A percentile compares a stretch with the other conserved stretches of the same genome.
These are phyloP conservation scores for Aphaenogaster rudis DNA, from an alignment of 1,140 invertebrate genomes.

Conservation along the genomic window DNA sequence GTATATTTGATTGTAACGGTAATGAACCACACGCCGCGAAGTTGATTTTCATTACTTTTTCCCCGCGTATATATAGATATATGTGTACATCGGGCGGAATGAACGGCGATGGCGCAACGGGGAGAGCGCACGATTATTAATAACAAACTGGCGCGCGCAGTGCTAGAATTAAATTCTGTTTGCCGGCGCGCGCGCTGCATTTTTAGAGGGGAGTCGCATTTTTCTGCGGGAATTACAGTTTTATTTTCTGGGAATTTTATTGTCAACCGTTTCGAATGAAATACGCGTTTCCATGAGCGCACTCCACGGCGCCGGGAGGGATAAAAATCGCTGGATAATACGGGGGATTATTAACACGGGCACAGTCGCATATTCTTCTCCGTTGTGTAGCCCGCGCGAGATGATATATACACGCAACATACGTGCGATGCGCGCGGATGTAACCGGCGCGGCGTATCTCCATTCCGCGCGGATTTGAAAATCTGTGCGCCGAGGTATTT, in stretches of 20 bases:
- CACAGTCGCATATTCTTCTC: slow-evolving; percentile 41
- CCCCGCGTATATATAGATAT: background rate
- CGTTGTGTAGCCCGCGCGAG: slow-evolving; percentile 13
- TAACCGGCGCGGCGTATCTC: slow-evolving; percentile 9
- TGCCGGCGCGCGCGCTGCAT: slow-evolving; percentile 44
- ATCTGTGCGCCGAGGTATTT: slow-evolving; percentile 24
- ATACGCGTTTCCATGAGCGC: slow-evolving; percentile 52
- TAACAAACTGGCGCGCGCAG: slow-evolving; percentile 52
- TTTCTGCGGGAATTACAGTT: slow-evolving; percentile 58
- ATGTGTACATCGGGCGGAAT: background rate
- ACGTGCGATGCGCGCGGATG: background rate
- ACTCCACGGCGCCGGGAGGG: slow-evolving; percentile 31
- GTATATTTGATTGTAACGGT: slow-evolving; percentile 43
- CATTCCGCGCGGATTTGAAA: slow-evolving; percentile 48
- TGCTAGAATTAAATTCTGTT: slow-evolving; percentile 58
- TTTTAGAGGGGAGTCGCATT: slow-evolving; percentile 54
- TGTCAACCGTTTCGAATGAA: slow-evolving; percentile 63
- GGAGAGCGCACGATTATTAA: slow-evolving; percentile 43
- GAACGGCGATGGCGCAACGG: background rate
- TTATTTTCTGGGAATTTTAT: slow-evolving; percentile 64
- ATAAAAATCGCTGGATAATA: slow-evolving; percentile 64
- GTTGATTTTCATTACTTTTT: slow-evolving; percentile 55
- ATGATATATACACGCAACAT: slow-evolving; percentile 29
- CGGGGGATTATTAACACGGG: slow-evolving; percentile 61
- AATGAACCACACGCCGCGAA: slow-evolving; percentile 39